Evolutionary conservation across 1,140 invertebrate genomes (phyloP).

Genomic region (Zaprionus tsacasi): DNA sequence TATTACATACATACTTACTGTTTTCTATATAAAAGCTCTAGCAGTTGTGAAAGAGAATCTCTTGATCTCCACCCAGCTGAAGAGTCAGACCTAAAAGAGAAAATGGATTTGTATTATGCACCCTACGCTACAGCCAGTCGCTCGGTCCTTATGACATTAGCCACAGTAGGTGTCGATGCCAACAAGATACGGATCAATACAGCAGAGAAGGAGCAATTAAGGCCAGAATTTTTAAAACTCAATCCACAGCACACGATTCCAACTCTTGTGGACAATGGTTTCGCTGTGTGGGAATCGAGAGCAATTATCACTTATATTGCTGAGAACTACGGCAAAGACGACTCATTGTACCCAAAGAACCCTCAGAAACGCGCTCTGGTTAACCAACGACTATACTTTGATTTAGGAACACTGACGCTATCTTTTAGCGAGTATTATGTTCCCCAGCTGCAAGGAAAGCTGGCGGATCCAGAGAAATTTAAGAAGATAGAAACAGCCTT

Average conservation of each 20-base stretch:
- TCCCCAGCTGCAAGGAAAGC: constrained; percentile 87
- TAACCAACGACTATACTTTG: constrained; percentile 90
- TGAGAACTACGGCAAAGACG: constrained; percentile 88
- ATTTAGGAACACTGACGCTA: constrained; percentile 88
- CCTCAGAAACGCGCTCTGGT: constrained; percentile 88
- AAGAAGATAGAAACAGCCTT: constrained; percentile 87
- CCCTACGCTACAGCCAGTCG: constrained; percentile 88
- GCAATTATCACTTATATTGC: constrained; percentile 89
- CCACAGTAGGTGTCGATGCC: constrained; percentile 88
- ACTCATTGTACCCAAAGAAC: constrained; percentile 88
- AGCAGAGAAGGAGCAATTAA: constrained; percentile 87
- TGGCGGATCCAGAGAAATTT: constrained; percentile 86
- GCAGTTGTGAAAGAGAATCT: neutral
- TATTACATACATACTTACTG: neutral
- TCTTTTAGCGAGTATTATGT: constrained; percentile 88
- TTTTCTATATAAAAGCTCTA: constrained; percentile 10
- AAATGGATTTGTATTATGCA: constrained; percentile 87
- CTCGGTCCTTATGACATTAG: constrained; percentile 87
- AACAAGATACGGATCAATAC: constrained; percentile 88
- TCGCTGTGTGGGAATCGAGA: constrained; percentile 88
- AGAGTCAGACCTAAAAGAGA: neutral
- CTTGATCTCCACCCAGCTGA: neutral
- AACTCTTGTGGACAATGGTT: constrained; percentile 88
- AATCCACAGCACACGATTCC: constrained; percentile 87
- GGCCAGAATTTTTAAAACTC: constrained; percentile 88